phyloP scores from a whole-genome alignment of 2,888 invertebrate genomes.

The Orgyia antiqua region DNA sequence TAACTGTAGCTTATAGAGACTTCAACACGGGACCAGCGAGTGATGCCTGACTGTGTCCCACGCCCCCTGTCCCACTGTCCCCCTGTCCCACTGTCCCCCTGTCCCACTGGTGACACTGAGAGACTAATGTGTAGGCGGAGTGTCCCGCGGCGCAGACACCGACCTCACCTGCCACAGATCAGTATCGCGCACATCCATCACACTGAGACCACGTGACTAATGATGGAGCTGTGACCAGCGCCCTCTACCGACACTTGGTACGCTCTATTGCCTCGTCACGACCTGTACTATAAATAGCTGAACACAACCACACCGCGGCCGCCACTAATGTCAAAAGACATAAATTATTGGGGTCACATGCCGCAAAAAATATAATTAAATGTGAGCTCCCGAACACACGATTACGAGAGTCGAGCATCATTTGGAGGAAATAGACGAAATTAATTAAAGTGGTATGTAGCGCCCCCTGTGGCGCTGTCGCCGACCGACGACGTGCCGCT shows the following conservation, averaged over 20 bases:
- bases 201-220: constrained; percentile 36
- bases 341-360: background rate
- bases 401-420: background rate
- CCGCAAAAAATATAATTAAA: background rate
- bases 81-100: too few species aligned
- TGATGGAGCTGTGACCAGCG: constrained; percentile 34
- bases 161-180: too few species aligned
- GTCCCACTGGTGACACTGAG: constrained; percentile 62
- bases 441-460: background rate
- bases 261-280: constrained; percentile 26
- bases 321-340: background rate
- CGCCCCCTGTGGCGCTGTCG: constrained; percentile 1
- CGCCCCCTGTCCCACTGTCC: too few species aligned
- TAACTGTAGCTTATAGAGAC: too few species aligned
- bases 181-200: constrained; percentile 53
- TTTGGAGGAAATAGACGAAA: background rate
- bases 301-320: background rate
- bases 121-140: constrained; percentile 39
- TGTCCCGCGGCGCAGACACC: constrained; percentile 36
- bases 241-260: constrained; percentile 14
- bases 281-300: background rate
- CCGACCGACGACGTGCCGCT: background rate
- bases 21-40: too few species aligned
- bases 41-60: too few species aligned
- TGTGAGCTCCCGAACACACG: background rate